Base-by-base conservation (phyloP, 2,113 vertebrate species). In the Catharus minimus region DNA sequence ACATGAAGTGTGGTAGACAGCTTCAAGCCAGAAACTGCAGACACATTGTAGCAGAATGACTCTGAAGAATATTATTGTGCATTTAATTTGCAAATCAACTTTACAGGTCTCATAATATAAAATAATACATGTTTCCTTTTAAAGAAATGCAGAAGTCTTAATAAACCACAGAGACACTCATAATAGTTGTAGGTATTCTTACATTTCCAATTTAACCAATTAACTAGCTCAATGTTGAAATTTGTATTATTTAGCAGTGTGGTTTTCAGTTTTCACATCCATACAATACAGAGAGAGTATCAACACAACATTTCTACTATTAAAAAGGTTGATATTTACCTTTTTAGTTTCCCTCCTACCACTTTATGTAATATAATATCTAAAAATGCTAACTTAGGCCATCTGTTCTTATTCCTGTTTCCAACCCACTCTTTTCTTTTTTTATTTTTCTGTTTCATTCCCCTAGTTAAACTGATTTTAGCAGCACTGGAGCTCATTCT, bases 381-480 rank as follows among this genome's bases (percentile, higher is more conserved):
- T 91, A 91, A 96, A 94, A 73, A 81, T 55, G 47, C 47, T 86
- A 95, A 78, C 82, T 57, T 66, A 82, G 41, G 33, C 95, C 96
- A 96, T 96, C 94, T 97, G 96, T 50, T 95, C 66, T 75, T 84
- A 89, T 62, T 92, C 61, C 92, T 94, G 81, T 89, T 96, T 93
- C 68, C 81, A 95, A 78, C 58, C 88, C 39, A 50, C 67, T 61
- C 30, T 15, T 46, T 57, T 66, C 36, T 4, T 15, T 89, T 73
- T 46, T 57, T 66, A 33, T 43, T 55, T 64, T 36, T 4, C 39
- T 85, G 32, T 92, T 86, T 60, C 72, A 32, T 88, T 93, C 75
- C 43, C 75, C 26, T 28, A 64, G 67, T 79, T 97, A 95, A 83
- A 76, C 88, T 72, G 57, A 66, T 95, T 95, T 94, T 67, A 96